Percentiles rank a stretch among this genome's conserved stretches.
These are phyloP conservation scores for Pao palembangensis DNA, from an alignment of 2,113 vertebrate genomes.

Conservation along the genomic window DNA sequence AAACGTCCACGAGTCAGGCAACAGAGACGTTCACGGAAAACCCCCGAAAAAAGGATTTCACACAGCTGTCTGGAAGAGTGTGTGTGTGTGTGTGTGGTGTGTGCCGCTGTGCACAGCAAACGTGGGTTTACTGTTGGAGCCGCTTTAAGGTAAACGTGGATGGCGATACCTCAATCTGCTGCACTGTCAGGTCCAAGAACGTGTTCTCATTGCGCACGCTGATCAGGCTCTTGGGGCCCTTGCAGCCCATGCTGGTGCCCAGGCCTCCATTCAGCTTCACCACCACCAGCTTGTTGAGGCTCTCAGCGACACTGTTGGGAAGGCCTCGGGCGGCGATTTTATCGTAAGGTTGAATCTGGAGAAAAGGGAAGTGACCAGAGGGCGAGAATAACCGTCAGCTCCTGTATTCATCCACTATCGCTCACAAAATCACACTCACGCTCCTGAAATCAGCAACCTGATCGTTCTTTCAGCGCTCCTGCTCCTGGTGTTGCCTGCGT, in stretches of 20 bases:
- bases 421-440: background rate
- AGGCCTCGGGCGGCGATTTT: constrained; percentile 85
- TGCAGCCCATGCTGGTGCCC: constrained; percentile 99
- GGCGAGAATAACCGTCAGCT: background rate
- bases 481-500: background rate
- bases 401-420: background rate
- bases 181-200: constrained; percentile 96
- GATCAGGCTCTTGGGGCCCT: constrained; percentile 96
- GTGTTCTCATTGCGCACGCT: constrained; percentile 97
- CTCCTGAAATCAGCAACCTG: background rate
- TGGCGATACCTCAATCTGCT: constrained; percentile 90
- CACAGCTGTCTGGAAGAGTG: no score
- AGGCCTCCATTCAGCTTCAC: constrained; percentile 97
- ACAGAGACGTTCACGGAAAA: background rate
- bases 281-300: constrained; percentile 92
- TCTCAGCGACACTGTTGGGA: constrained; percentile 82
- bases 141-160: background rate
- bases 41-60: no score
- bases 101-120: no score
- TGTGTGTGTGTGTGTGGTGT: no score
- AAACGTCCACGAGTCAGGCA: background rate
- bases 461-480: background rate
- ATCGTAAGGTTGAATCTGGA: constrained; percentile 93
- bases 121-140: background rate
- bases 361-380: background rate